Percentiles rank a stretch among this genome's conserved stretches.
Evolutionary conservation across 2,888 invertebrate species (phyloP).

Genomic region (Seira ritae): DNA sequence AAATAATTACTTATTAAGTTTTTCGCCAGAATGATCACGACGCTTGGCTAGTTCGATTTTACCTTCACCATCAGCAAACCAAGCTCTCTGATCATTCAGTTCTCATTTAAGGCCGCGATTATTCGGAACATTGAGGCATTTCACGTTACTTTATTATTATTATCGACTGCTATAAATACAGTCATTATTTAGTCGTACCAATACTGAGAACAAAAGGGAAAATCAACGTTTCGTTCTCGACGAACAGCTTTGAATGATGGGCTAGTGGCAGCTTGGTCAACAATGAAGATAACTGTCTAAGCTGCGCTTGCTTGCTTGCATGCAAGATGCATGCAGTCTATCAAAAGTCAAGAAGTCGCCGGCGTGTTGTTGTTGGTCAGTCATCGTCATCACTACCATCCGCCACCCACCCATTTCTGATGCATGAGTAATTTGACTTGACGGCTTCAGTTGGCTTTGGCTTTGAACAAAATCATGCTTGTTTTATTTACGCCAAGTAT

Average conservation of each 20-base stretch:
- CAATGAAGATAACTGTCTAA: too few species aligned
- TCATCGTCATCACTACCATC: constrained; percentile 1
- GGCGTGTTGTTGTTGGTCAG: constrained; percentile 27
- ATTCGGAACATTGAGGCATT: constrained; percentile 32
- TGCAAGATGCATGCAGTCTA: too few species aligned
- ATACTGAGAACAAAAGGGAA: too few species aligned
- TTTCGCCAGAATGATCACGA: background rate
- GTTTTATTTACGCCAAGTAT: background rate
- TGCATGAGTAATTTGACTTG: background rate
- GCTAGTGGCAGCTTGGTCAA: too few species aligned
- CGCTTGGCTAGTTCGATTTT: constrained; percentile 21
- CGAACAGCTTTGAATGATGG: too few species aligned
- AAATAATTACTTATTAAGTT: background rate
- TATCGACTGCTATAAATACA: too few species aligned
- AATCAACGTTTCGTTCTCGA: too few species aligned
- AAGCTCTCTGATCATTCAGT: background rate
- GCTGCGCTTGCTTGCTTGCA: too few species aligned
- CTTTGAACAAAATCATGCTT: background rate
- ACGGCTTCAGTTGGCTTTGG: background rate
- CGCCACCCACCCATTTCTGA: background rate
- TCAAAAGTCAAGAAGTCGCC: constrained; percentile 15
- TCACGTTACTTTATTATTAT: constrained; percentile 18
- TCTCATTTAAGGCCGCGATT: constrained; percentile 23
- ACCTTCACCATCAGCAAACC: constrained; percentile 5
- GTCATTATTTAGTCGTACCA: too few species aligned